Conservation (phyloP, 2,113 vertebrate species). For the Tetrax tetrax region DNA sequence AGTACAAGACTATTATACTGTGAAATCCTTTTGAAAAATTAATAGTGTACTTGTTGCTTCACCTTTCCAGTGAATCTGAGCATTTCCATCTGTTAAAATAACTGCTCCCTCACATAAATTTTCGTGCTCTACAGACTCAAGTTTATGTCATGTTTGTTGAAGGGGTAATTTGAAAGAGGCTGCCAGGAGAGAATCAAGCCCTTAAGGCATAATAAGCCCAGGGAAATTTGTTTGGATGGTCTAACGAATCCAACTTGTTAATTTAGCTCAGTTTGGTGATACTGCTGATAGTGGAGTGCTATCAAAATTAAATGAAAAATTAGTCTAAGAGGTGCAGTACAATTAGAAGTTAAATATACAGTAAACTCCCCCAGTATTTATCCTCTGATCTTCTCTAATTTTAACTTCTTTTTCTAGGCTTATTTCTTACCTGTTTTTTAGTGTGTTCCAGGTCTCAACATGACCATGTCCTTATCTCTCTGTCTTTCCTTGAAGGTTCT, state of each 20-base stretch:
- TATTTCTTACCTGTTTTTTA: background rate
- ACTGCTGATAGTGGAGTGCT: background rate
- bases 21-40: background rate
- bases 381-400: background rate
- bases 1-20: background rate
- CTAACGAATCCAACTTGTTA: conserved; percentile 12
- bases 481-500: background rate
- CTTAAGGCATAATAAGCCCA: background rate
- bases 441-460: background rate
- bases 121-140: background rate
- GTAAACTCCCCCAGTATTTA: background rate
- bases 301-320: conserved; percentile 34
- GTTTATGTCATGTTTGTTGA: conserved; percentile 2
- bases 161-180: background rate
- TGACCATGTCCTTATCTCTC: background rate
- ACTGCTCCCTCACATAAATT: background rate
- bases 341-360: background rate
- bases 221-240: conserved; percentile 18
- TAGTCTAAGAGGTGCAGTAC: background rate
- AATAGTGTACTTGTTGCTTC: background rate
- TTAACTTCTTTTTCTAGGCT: background rate
- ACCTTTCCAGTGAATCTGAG: background rate
- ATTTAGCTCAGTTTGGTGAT: conserved; percentile 16
- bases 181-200: background rate
- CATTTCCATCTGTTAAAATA: conserved; percentile 18